These are phyloP conservation scores for Lapara coniferarum DNA, from an alignment of 2,888 invertebrate species.

Conservation along the genomic window DNA sequence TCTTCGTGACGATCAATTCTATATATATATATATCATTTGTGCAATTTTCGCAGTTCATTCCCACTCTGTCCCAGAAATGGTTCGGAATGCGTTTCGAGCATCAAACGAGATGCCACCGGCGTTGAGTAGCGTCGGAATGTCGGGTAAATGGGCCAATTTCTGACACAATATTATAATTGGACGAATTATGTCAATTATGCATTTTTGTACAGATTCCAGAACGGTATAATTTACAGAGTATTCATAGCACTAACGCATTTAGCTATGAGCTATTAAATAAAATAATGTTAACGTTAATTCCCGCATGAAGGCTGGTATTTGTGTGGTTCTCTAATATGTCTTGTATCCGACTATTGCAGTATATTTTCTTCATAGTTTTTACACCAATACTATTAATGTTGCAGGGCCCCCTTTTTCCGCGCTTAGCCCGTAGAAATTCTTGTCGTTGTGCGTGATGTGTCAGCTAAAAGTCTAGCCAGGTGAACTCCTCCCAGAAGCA, in stretches of 20 bases:
- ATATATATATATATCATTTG: neutral
- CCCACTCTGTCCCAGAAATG: neutral
- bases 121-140: neutral
- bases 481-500: too few species aligned
- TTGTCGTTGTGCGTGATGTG: too few species aligned
- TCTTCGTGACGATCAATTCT: neutral
- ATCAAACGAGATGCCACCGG: conserved; percentile 3
- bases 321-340: neutral
- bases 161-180: neutral
- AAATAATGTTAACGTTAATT: neutral
- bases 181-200: neutral
- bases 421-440: too few species aligned
- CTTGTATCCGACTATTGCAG: too few species aligned
- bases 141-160: neutral
- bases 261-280: neutral
- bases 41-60: conserved; percentile 9
- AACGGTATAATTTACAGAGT: neutral
- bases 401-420: too few species aligned
- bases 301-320: neutral
- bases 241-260: neutral
- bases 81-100: neutral
- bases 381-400: too few species aligned
- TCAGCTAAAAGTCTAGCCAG: too few species aligned
- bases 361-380: too few species aligned
- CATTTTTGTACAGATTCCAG: neutral